Conservation (phyloP, 2,888 invertebrate genomes). For the Acleris holmiana region DNA sequence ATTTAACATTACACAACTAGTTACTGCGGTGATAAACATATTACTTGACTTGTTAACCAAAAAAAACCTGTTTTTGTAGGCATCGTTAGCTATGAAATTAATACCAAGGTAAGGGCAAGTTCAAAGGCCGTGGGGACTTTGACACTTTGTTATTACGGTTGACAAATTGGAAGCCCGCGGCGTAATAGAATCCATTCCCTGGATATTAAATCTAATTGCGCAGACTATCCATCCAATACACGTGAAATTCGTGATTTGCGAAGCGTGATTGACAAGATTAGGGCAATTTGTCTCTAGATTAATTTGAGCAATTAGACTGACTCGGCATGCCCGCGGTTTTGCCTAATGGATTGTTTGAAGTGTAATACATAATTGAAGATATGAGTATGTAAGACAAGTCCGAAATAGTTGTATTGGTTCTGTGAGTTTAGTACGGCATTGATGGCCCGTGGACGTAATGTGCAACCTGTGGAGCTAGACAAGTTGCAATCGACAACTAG, state of each 20-base stretch:
- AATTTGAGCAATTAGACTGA: conserved; percentile 22
- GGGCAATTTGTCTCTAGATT: conserved; percentile 24
- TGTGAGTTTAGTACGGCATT: too few relatives aligned
- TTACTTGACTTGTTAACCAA: neutral
- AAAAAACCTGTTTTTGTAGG: neutral
- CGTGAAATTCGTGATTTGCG: neutral
- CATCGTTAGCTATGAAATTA: conserved; percentile 10
- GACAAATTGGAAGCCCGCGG: conserved; percentile 8
- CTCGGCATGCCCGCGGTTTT: neutral
- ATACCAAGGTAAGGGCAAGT: neutral
- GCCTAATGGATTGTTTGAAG: conserved; percentile 1
- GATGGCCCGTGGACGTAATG: too few relatives aligned
- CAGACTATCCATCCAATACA: neutral
- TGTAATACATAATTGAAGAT: neutral
- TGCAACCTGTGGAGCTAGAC: too few relatives aligned
- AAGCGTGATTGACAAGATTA: conserved; percentile 21
- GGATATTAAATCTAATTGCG: conserved; percentile 13
- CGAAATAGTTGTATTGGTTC: neutral
- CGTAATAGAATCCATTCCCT: conserved; percentile 4
- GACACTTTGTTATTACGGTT: conserved; percentile 9
- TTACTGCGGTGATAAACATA: too few relatives aligned
- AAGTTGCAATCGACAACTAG: too few relatives aligned
- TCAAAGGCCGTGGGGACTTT: conserved; percentile 3
- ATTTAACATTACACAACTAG: too few relatives aligned
- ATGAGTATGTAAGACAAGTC: neutral